Evolutionary conservation across 2,888 invertebrate genomes (phyloP).

Genomic region (Tridacna crocea): DNA sequence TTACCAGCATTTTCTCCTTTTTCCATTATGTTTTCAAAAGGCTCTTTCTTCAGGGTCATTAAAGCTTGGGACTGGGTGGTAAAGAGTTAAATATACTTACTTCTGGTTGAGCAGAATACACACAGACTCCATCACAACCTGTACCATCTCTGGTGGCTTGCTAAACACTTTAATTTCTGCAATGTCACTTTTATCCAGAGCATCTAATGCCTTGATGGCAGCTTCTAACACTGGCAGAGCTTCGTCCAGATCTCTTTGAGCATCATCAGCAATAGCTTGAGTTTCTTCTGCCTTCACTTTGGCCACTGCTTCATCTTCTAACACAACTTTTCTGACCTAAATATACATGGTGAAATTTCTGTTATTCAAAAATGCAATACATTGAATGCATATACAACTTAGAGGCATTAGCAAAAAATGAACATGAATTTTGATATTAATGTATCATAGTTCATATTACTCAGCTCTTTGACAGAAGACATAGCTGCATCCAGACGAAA

Average conservation of each 20-base stretch:
- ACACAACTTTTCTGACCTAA: slow-evolving; percentile 89
- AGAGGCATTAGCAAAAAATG: too few species aligned
- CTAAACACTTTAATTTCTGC: slow-evolving; percentile 95
- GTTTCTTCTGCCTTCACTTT: slow-evolving; percentile 94
- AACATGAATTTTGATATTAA: too few species aligned
- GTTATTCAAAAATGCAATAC: too few species aligned
- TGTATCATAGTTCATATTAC: too few species aligned
- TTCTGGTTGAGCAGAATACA: slow-evolving; percentile 93
- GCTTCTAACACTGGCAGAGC: slow-evolving; percentile 94
- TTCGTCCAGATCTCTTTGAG: slow-evolving; percentile 92
- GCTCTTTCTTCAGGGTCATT: too few species aligned
- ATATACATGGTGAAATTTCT: not conserved
- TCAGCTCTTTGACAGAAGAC: too few species aligned
- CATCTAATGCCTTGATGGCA: slow-evolving; percentile 91
- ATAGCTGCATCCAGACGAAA: too few species aligned
- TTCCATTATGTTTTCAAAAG: too few species aligned
- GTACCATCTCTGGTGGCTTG: slow-evolving; percentile 93
- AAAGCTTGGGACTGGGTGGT: too few species aligned
- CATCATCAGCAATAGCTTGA: slow-evolving; percentile 92
- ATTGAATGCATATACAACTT: too few species aligned
- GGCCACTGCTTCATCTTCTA: slow-evolving; percentile 93
- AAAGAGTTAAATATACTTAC: slow-evolving; percentile 86
- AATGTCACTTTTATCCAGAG: slow-evolving; percentile 95
- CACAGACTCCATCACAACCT: slow-evolving; percentile 95
- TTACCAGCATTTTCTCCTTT: too few species aligned